Base-by-base conservation (phyloP, 2,888 invertebrate species). In the Heteromurus nitidus region DNA sequence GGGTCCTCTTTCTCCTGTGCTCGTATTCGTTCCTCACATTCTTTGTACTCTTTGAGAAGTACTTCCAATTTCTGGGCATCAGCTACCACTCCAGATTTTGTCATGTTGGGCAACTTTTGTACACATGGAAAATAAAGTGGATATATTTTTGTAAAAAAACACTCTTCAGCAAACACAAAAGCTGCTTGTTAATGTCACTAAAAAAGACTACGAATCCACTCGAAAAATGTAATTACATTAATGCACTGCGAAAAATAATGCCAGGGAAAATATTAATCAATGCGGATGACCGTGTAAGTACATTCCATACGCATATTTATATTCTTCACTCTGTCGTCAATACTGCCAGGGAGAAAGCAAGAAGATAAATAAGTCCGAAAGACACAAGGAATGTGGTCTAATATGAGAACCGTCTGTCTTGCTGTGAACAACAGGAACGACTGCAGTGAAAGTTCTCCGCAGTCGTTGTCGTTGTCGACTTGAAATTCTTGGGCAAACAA, bases 1-100 rank as follows among this genome's bases (percentile, higher is more conserved):
- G 87, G 87, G 47, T 87, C 86, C 26, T 80, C 81, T 36, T 73
- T 82, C 64, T 87, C 87, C n/a, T 84, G 72, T 3, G 30, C 11
- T 20, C 84, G 70, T 50, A 87, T 86, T 69, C 82, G 73, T 20
- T 80, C 82, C 55, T 86, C 86, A 24, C 83, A 85, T 18, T 77
- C 80, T 53, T 69, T 73, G 53, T 86, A 87, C 11, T 86, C 82
- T 24, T 68, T 55, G 3, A 86, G 65, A n/a, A 85, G 47, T 26
- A 58, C 68, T 20, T 85, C 76, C 47, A 82, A 16, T 7, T 36
- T 44, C n/a, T 36, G n/a, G 31, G 60, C 55, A 69, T 83, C 83
- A 60, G 42, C 47, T 58, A 47, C 24, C 24, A 55, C 36, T 30
- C 36, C 67, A 58, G 69, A n/a, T 20, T 53, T 79, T 62, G 82